phyloP scores from a whole-genome alignment of 1,140 invertebrate genomes.

The Neuroterus valhalla region DNA sequence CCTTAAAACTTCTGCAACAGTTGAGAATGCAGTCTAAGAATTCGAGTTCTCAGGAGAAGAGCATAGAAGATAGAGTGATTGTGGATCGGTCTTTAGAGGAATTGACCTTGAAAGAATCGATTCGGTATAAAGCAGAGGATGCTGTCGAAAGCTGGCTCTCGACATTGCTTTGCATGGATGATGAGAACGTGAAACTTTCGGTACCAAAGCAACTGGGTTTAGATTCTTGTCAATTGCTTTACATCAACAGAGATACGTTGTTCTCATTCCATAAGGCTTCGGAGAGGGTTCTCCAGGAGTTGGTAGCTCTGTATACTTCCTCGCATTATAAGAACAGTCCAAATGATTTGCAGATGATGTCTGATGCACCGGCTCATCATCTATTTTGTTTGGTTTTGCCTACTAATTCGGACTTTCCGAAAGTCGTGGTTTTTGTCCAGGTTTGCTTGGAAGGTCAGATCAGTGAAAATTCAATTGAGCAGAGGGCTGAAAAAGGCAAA shows the following conservation, averaged over 20 bases:
- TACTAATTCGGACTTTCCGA: conserved; percentile 85
- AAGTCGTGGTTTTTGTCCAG: conserved; percentile 94
- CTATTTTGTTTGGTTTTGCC: conserved; percentile 96
- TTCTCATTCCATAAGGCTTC: conserved; percentile 98
- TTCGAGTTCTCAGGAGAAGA: conserved; percentile 68
- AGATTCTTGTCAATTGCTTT: conserved; percentile 92
- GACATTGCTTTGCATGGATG: conserved; percentile 93
- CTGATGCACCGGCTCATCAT: conserved; percentile 98
- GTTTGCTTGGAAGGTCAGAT: conserved; percentile 98
- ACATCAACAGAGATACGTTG: conserved; percentile 94
- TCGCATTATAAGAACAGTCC: conserved; percentile 99
- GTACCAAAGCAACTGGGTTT: conserved; percentile 90
- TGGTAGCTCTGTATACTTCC: conserved; percentile 95
- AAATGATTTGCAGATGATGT: conserved; percentile 99
- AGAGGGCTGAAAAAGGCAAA: conserved; percentile 88
- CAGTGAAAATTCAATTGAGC: conserved; percentile 85
- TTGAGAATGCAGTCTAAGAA: conserved; percentile 80
- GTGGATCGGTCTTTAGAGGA: conserved; percentile 72
- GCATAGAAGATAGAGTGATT: conserved; percentile 66
- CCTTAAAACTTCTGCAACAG: conserved; percentile 95
- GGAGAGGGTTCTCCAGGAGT: conserved; percentile 93
- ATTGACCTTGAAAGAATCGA: conserved; percentile 93
- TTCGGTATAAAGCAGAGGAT: conserved; percentile 94
- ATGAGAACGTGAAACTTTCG: conserved; percentile 79
- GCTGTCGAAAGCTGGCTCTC: conserved; percentile 95